Base-by-base conservation (phyloP, 2,888 invertebrate genomes). In the Myopa testacea region DNA sequence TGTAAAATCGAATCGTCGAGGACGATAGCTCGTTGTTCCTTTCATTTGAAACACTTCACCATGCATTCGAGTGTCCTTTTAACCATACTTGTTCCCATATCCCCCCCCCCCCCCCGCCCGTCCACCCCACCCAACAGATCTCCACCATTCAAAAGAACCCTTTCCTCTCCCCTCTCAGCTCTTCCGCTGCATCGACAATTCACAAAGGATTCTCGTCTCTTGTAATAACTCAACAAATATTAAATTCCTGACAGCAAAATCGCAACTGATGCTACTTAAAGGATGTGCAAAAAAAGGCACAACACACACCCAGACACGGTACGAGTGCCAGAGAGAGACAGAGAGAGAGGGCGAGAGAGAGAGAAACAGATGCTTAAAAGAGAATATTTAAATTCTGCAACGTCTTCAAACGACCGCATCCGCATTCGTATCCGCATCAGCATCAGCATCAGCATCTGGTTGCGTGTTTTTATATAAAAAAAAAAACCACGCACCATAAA, bases 231-330 rank as follows among this genome's bases (percentile, higher is more conserved):
- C 77, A 67, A 65, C 58, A 45, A 72, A 67, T 67, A 58, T 67
- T 67, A 67, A 55, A 68, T 67, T 75, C 65, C 34, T 65, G 50
- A n/a, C 37, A 34, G n/a, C 38, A 70, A 37, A 71, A 78, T 62
- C 75, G 78, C 78, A 78, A 78, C 78, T 71, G 71, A 75, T 78
- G 75, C 78, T 70, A 78, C 78, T 78, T 75, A 69, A 75, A 67
- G 67, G 67, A 58, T 58, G 50, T 67, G 50, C 52, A 65, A 75
- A 52, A 74, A 34, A 67, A 7, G 19, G 52, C 72, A 73, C 37
- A 45, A 45, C 14, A 26, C 62, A 72, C 72, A 19, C 72, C 19
- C 72, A n/a, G 7, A 19, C 70, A 26, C 1, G 26, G 50, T 50
- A 50, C 50, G 50, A 14, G 8, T 50, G 50, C 50, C 50, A 26